phyloP scores from a whole-genome alignment of 2,888 invertebrate genomes.

The Strigamia transsilvanica region DNA sequence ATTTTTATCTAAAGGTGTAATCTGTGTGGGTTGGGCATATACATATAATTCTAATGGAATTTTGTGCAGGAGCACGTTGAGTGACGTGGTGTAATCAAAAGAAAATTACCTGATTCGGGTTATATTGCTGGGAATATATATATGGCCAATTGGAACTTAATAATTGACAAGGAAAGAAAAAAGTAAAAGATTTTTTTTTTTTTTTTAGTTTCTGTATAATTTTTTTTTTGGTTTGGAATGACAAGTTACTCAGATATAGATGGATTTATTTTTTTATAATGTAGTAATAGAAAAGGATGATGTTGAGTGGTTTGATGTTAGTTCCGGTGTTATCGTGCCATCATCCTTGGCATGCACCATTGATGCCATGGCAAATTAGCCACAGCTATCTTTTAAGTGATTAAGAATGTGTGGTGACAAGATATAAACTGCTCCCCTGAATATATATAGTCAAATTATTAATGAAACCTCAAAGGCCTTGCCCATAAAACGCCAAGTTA shows the following conservation, averaged over 20 bases:
- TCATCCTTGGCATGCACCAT: conserved; percentile 34
- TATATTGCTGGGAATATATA: not conserved
- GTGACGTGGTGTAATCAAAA: conserved; percentile 13
- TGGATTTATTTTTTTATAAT: too few species aligned
- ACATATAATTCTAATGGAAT: not conserved
- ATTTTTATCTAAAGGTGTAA: not conserved
- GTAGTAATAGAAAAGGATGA: not conserved
- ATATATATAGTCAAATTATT: conserved; percentile 32
- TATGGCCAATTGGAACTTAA: not conserved
- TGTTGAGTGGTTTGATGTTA: not conserved
- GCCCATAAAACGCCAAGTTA: not conserved
- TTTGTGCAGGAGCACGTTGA: not conserved
- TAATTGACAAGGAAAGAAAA: not conserved
- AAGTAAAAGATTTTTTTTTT: not conserved
- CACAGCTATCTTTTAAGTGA: conserved; percentile 15
- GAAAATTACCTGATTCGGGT: conserved; percentile 1
- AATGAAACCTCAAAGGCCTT: conserved; percentile 23
- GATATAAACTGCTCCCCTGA: conserved; percentile 29
- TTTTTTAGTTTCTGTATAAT: not conserved
- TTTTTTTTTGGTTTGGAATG: not conserved
- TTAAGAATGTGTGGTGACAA: conserved; percentile 38
- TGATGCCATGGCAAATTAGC: conserved; percentile 35
- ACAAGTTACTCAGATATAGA: too few species aligned
- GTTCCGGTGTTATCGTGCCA: conserved; percentile 7
- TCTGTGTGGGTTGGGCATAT: conserved; percentile 24